Percentiles rank a stretch among this genome's conserved stretches.
phyloP scores from a whole-genome alignment of 2,888 invertebrate species.

The Norana najaformis region DNA sequence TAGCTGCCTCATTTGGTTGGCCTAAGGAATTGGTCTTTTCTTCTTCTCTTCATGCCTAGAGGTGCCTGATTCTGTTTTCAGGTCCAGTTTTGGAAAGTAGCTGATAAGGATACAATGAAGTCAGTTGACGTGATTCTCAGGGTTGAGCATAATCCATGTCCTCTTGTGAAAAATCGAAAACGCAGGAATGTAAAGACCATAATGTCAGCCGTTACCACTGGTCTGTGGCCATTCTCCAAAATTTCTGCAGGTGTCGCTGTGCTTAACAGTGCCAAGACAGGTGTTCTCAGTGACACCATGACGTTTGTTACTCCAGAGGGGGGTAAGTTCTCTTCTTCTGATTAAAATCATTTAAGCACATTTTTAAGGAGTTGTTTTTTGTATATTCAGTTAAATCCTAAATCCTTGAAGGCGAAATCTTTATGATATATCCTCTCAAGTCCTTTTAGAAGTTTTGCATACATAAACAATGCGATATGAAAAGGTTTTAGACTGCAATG shows the following conservation, averaged over 20 bases:
- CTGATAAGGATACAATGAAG: slow-evolving; percentile 37
- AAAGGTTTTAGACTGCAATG: no score
- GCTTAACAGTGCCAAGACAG: slow-evolving; percentile 36
- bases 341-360: background rate
- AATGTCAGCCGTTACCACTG: slow-evolving; percentile 32
- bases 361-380: no score
- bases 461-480: no score
- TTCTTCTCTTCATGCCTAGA: no score
- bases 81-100: slow-evolving; percentile 40
- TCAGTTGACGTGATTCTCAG: slow-evolving; percentile 32
- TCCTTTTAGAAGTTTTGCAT: no score
- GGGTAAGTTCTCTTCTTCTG: slow-evolving; percentile 33
- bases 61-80: slow-evolving; percentile 47
- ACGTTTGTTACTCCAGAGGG: slow-evolving; percentile 60
- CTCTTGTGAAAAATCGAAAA: background rate
- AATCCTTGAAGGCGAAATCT: no score
- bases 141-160: slow-evolving; percentile 32
- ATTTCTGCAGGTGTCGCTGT: slow-evolving; percentile 79
- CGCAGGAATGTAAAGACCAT: slow-evolving; percentile 2
- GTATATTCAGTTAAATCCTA: no score
- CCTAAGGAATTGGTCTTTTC: no score
- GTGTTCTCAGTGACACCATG: slow-evolving; percentile 72
- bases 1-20: no score
- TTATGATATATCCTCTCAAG: no score
- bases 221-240: slow-evolving; percentile 61